Conservation (phyloP, 2,888 invertebrate genomes). For the Metallyticus violacea region DNA sequence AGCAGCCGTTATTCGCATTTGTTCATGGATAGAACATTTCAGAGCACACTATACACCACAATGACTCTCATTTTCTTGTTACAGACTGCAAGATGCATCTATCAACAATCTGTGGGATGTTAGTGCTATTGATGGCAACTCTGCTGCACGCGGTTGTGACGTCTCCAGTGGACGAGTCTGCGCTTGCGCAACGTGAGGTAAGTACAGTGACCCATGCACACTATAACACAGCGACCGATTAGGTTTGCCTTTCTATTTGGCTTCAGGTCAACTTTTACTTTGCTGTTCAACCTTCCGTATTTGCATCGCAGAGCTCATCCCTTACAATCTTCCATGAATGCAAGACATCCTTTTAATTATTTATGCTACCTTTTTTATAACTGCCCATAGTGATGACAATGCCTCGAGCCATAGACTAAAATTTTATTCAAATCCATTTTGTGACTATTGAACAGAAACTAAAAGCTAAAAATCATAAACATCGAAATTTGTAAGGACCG, state of each 20-base stretch:
- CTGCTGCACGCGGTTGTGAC: not conserved
- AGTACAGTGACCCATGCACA: not conserved
- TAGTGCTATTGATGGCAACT: not conserved
- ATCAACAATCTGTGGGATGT: not conserved
- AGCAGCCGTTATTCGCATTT: no score
- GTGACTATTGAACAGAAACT: no score
- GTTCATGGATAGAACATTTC: no score
- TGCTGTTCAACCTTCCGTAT: not conserved
- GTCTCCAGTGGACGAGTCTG: not conserved
- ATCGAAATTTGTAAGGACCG: no score
- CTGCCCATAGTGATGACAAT: no score
- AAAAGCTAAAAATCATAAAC: no score
- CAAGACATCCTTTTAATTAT: not conserved
- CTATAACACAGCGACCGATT: not conserved
- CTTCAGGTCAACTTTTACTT: not conserved
- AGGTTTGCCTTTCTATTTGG: not conserved
- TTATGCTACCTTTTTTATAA: no score
- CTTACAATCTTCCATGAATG: not conserved
- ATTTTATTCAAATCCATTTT: no score
- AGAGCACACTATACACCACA: no score
- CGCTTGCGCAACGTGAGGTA: not conserved
- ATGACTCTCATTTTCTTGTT: not conserved
- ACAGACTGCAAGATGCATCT: not conserved
- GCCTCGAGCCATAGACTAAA: not conserved
- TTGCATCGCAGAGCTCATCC: not conserved